phyloP scores from a whole-genome alignment of 2,113 vertebrate species.

The Uria aalge region DNA sequence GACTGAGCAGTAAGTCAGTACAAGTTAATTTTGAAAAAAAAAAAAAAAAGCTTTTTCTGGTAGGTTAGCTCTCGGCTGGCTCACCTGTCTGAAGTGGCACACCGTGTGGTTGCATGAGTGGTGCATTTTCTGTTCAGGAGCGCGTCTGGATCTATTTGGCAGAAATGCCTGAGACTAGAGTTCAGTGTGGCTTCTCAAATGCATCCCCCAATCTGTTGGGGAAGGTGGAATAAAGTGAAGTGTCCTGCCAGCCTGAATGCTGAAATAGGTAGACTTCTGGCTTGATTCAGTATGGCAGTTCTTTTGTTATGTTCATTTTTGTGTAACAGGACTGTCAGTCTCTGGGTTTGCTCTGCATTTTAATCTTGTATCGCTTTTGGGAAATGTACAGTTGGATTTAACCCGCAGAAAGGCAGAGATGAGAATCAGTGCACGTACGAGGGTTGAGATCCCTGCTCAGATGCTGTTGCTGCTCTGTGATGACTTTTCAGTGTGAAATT shows the following conservation, averaged over 20 bases:
- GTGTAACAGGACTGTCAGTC: accelerated
- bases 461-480: not conserved
- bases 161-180: not conserved
- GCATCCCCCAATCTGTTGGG: accelerated
- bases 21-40: not conserved
- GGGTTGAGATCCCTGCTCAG: not conserved
- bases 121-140: not conserved
- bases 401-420: not conserved
- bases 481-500: not conserved
- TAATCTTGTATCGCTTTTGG: not conserved
- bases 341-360: not conserved
- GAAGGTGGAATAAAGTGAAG: not conserved
- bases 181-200: not conserved
- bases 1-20: not conserved
- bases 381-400: not conserved
- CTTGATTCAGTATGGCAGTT: not conserved
- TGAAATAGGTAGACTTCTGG: not conserved
- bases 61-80: not conserved
- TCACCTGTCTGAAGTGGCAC: not conserved
- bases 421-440: accelerated
- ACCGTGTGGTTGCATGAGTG: not conserved
- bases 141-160: not conserved
- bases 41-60: not conserved
- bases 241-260: not conserved
- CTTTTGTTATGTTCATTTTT: not conserved